These are phyloP conservation scores for Eueremaeus valkanovi DNA, from an alignment of 2,888 invertebrate genomes.

Conservation along the genomic window DNA sequence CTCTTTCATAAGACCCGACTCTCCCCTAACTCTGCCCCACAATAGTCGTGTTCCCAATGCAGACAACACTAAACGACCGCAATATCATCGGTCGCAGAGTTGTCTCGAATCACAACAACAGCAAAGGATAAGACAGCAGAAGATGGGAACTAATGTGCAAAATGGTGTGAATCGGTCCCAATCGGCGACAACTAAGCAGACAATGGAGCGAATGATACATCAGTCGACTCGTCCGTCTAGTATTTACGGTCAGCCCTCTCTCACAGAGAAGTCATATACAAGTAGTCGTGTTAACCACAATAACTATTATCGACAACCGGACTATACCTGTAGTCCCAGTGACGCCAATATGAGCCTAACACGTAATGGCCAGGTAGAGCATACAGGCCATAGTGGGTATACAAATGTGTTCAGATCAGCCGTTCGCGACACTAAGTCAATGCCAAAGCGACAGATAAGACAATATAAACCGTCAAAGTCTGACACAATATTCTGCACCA, in stretches of 20 bases:
- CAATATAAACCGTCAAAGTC: conserved; percentile 44
- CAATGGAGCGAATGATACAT: conserved; percentile 39
- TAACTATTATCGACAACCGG: conserved; percentile 25
- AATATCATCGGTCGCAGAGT: conserved; percentile 25
- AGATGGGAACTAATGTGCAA: not conserved
- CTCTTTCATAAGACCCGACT: conserved; percentile 47
- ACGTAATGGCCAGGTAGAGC: not conserved
- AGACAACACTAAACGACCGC: conserved; percentile 14
- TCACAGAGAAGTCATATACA: conserved; percentile 42
- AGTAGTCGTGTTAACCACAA: not conserved
- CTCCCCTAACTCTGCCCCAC: conserved; percentile 42
- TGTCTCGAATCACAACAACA: conserved; percentile 25
- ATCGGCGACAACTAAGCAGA: conserved; percentile 37
- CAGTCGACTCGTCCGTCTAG: conserved; percentile 43
- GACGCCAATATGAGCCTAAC: conserved; percentile 18
- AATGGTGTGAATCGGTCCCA: conserved; percentile 18
- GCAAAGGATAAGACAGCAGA: not conserved
- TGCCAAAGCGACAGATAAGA: conserved; percentile 42
- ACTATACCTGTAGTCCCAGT: conserved; percentile 41
- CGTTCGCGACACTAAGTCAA: conserved; percentile 40
- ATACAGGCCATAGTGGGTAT: not conserved
- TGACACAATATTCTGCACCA: conserved; percentile 41
- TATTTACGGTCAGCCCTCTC: conserved; percentile 43
- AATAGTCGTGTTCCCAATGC: conserved; percentile 15
- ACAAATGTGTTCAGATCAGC: not conserved